Evolutionary conservation across 2,797 vertebrate species (phyloP), one percentile per base, ranked within the genome.

Genomic region (Nannoperca australis): DNA sequence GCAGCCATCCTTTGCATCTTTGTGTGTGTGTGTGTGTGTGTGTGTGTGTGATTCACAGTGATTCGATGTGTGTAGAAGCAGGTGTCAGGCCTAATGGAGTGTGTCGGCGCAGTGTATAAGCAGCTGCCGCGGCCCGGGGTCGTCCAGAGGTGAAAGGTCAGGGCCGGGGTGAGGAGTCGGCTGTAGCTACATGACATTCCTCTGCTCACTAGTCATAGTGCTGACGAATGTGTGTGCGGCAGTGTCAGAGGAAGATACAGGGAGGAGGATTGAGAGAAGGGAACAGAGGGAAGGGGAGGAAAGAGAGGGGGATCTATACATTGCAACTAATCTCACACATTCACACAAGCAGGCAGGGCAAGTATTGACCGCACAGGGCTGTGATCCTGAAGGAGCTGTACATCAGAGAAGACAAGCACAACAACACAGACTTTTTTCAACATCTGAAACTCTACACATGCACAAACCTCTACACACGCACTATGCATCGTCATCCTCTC

Each of bases 181-280:
- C 88, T 86, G 86, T 80, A 84, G 88, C 82, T 79, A 89, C 89
- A 93, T 38, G 84, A 90, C 90, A 94, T 94, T 94, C 91, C 91
- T 87, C 70, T 15, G 76, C 89, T 91, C n/a, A 22, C 90, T 92
- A 92, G 93, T 93, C 88, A 88, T 89, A 89, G 90, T 85, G 47
- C 88, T 91, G 91, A 91, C 92, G 83, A 93, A 91, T 87, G 56
- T 59, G 36, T 24, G 51, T 54, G 24, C 30, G 13, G 69, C 3
- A 8, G 72, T 82, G 78, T 85, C 61, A 86, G 73, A 77, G 73
- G 32, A 75, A 66, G 76, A 87, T 66, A 81, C 76, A 34, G 60
- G 75, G 73, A 85, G 75, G 60, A 84, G 74, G 73, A 84, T 47
- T 66, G 54, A 70, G 51, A 69, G 70, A 58, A 27, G 49, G 69